A percentile compares a stretch with the other conserved stretches of the same genome.
These are phyloP conservation scores for Neotoma lepida DNA, from an alignment of 2,113 vertebrate genomes.

Conservation along the genomic window DNA sequence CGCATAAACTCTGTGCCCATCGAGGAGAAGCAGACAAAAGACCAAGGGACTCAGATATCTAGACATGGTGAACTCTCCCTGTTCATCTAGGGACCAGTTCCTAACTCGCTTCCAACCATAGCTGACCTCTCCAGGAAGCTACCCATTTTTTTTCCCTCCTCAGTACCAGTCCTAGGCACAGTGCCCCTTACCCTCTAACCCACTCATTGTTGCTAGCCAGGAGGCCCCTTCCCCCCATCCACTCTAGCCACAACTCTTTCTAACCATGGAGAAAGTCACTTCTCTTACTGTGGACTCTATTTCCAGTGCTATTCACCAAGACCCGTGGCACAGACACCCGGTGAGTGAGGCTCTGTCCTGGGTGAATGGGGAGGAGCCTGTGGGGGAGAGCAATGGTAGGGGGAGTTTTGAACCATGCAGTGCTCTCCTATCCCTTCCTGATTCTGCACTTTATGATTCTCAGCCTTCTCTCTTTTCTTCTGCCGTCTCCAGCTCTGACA, in stretches of 20 bases:
- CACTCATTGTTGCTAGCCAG: neutral
- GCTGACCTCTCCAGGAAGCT: neutral
- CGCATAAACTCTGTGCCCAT: neutral
- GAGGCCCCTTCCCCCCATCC: neutral
- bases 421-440: neutral
- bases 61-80: constrained; percentile 53
- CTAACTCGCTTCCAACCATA: neutral
- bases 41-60: constrained; percentile 77
- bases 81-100: neutral
- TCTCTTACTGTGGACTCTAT: constrained; percentile 51
- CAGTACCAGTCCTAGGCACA: neutral
- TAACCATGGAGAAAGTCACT: neutral
- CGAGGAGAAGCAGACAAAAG: constrained; percentile 70
- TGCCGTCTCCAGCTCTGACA: constrained; percentile 17
- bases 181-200: neutral
- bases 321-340: constrained; percentile 61
- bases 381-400: neutral
- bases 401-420: neutral
- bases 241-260: neutral
- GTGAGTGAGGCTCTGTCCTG: constrained; percentile 62
- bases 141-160: neutral
- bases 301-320: constrained; percentile 70
- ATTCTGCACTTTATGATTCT: neutral
- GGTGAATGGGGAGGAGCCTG: constrained; percentile 8
- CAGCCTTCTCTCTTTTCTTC: neutral